A percentile compares a stretch with the other conserved stretches of the same genome.
Conservation (phyloP, 2,113 vertebrate genomes). For the Andinoacara biseriatus region DNA sequence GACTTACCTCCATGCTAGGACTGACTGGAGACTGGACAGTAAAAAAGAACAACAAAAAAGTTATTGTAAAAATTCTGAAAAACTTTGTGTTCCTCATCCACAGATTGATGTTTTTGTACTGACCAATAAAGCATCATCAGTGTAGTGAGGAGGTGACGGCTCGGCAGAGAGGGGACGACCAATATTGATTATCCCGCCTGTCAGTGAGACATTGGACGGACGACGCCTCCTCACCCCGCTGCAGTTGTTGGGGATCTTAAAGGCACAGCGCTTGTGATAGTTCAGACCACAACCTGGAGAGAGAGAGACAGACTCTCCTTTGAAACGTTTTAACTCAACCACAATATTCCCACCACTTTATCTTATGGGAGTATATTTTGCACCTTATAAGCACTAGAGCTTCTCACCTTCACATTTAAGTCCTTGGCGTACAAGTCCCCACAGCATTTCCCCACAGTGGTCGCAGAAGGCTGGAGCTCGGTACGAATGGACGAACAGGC, state of each 20-base stretch:
- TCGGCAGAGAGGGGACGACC: slow-evolving; percentile 88
- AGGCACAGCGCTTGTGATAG: slow-evolving; percentile 97
- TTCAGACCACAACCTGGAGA: slow-evolving; percentile 92
- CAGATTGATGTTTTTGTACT: slow-evolving; percentile 38
- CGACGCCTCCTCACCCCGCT: slow-evolving; percentile 91
- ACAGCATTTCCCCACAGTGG: slow-evolving; percentile 98
- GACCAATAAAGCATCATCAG: slow-evolving; percentile 90
- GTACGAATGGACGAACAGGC: slow-evolving; percentile 96
- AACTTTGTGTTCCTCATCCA: not conserved
- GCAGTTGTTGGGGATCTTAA: slow-evolving; percentile 99
- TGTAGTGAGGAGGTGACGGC: slow-evolving; percentile 78
- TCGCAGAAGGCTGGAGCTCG: slow-evolving; percentile 96
- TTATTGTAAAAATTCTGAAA: not conserved
- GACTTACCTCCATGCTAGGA: slow-evolving; percentile 90
- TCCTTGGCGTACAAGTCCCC: slow-evolving; percentile 95
- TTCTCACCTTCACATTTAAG: slow-evolving; percentile 94
- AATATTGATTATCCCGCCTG: slow-evolving; percentile 86
- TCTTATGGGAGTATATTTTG: not conserved
- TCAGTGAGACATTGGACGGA: slow-evolving; percentile 92
- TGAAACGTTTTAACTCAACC: not conserved
- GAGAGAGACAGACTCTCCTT: not conserved
- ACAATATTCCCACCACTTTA: not conserved
- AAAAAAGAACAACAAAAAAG: not conserved
- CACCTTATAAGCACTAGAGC: not conserved
- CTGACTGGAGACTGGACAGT: slow-evolving; percentile 86